Conservation (phyloP, 1,140 invertebrate genomes). For the Lepidotrigona ventralis region DNA sequence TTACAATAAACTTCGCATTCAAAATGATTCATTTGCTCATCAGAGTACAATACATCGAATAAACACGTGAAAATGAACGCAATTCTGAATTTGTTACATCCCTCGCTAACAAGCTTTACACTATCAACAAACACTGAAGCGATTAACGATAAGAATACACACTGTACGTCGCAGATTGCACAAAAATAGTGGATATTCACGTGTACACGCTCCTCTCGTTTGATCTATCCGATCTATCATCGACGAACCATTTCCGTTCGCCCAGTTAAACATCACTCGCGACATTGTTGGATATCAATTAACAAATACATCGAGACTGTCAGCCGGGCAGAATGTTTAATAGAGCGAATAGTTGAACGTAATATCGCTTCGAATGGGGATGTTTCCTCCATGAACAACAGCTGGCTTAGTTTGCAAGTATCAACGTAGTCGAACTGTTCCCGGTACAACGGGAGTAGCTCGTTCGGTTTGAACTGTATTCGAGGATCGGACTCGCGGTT, state of each 20-base stretch:
- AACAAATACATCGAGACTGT: background rate
- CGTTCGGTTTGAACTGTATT: slow-evolving; percentile 87
- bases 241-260: background rate
- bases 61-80: too few relatives aligned
- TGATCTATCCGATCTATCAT: background rate
- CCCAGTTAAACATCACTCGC: background rate
- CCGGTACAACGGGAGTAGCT: slow-evolving; percentile 83
- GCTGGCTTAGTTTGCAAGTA: slow-evolving; percentile 1
- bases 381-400: background rate
- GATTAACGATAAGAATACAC: too few relatives aligned
- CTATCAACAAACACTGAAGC: too few relatives aligned
- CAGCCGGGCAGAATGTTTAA: background rate
- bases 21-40: too few relatives aligned
- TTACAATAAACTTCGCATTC: too few relatives aligned
- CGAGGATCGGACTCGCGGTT: slow-evolving; percentile 89
- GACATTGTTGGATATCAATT: background rate
- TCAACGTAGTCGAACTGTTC: slow-evolving; percentile 80
- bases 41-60: too few relatives aligned
- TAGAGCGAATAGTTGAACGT: background rate
- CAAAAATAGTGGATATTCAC: too few relatives aligned
- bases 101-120: too few relatives aligned
- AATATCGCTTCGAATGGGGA: background rate
- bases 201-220: too few relatives aligned
- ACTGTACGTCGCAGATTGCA: too few relatives aligned
- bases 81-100: too few relatives aligned